Conservation (phyloP, 2,797 vertebrate species). For the Sebastes matsubarae region DNA sequence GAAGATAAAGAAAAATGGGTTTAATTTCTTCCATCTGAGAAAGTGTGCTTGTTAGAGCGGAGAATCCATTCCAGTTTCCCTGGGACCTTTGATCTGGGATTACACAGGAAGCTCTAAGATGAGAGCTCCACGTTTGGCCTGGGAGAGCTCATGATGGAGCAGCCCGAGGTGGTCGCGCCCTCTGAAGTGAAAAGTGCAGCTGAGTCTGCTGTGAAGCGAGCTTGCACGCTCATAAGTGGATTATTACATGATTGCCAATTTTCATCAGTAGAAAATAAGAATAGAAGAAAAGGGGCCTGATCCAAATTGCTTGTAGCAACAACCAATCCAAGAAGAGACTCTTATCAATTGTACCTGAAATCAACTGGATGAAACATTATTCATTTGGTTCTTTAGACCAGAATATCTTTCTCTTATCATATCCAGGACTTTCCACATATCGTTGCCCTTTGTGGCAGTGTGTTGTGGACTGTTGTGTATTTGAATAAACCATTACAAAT, state of each 20-base stretch:
- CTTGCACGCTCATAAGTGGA: slow-evolving; percentile 66
- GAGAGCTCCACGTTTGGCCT: slow-evolving; percentile 67
- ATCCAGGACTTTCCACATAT: background rate
- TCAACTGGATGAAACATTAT: slow-evolving; percentile 9
- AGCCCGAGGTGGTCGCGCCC: slow-evolving; percentile 69
- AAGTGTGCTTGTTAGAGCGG: slow-evolving; percentile 78
- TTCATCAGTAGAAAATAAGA: slow-evolving; percentile 55
- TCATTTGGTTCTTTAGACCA: slow-evolving; percentile 14
- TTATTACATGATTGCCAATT: slow-evolving; percentile 76
- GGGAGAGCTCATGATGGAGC: slow-evolving; percentile 68
- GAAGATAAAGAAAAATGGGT: slow-evolving; percentile 81
- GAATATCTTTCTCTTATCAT: background rate
- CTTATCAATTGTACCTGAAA: slow-evolving; percentile 31
- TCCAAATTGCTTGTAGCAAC: slow-evolving; percentile 31
- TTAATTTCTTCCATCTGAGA: slow-evolving; percentile 75
- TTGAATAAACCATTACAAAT: background rate
- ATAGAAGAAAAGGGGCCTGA: slow-evolving; percentile 16
- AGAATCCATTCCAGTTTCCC: slow-evolving; percentile 77
- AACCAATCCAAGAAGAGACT: slow-evolving; percentile 15
- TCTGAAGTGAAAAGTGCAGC: slow-evolving; percentile 75
- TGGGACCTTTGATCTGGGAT: slow-evolving; percentile 83
- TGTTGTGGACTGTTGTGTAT: background rate
- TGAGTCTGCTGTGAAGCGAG: slow-evolving; percentile 55
- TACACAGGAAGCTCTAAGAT: slow-evolving; percentile 74
- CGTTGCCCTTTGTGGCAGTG: background rate